Percentiles rank a stretch among this genome's conserved stretches.
phyloP scores from a whole-genome alignment of 2,797 vertebrate genomes.

The Rousettus madagascariensis region DNA sequence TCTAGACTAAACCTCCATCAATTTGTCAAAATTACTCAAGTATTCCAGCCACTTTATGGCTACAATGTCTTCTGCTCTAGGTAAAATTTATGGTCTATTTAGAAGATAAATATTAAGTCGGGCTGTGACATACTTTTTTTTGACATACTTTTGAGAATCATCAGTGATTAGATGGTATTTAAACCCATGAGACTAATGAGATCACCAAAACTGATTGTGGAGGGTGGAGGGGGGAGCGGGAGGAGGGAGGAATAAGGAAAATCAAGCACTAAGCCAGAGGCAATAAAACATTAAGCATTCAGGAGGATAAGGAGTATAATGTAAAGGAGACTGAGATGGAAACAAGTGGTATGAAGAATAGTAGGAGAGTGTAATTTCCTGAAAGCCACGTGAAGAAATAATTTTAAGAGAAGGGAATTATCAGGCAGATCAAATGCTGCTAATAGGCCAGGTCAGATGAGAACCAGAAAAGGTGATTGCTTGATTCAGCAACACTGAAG shows the following conservation, averaged over 20 bases:
- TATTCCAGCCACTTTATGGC: neutral
- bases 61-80: neutral
- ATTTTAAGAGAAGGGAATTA: neutral
- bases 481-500: neutral
- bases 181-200: neutral
- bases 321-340: neutral
- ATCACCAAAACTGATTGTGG: neutral
- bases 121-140: neutral
- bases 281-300: neutral
- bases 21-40: neutral
- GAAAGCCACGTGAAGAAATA: neutral
- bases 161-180: neutral
- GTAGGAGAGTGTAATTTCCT: neutral
- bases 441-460: neutral
- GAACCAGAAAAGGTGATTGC: neutral
- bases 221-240: too few relatives aligned
- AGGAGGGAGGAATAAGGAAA: neutral
- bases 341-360: neutral
- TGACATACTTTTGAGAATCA: neutral
- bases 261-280: neutral
- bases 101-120: constrained; percentile 58
- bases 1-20: neutral
- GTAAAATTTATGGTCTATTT: constrained; percentile 61
- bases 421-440: neutral
- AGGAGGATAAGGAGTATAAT: neutral